Conservation (phyloP, 1,140 invertebrate species). For the Sesamia nonagrioides region DNA sequence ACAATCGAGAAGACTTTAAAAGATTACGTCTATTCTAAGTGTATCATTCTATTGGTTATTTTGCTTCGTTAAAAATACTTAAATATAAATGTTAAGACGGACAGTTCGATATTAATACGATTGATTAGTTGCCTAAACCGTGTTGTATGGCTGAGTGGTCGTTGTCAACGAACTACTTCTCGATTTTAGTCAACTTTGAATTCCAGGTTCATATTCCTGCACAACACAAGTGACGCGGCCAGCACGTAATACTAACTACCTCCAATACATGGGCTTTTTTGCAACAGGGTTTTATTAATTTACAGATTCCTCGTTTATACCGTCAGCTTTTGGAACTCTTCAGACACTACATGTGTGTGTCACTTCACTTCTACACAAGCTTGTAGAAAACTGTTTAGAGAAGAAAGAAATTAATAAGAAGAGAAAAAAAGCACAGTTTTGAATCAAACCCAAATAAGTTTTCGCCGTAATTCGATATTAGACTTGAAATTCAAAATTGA, state of each 20-base stretch:
- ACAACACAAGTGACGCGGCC: too few relatives aligned
- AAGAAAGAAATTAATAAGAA: not conserved
- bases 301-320: too few relatives aligned
- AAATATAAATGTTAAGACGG: constrained; percentile 44
- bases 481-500: constrained; percentile 31
- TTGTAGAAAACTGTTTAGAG: not conserved
- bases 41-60: constrained; percentile 45
- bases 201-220: not conserved
- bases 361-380: too few relatives aligned
- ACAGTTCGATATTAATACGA: constrained; percentile 43
- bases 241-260: too few relatives aligned
- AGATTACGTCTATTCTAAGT: constrained; percentile 8
- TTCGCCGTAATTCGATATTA: not conserved
- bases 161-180: constrained; percentile 35
- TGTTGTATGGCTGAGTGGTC: constrained; percentile 38
- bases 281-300: too few relatives aligned
- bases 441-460: not conserved
- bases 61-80: constrained; percentile 35
- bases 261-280: too few relatives aligned
- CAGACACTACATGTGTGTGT: too few relatives aligned
- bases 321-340: too few relatives aligned
- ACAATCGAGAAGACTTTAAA: not conserved
- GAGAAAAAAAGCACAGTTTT: too few relatives aligned
- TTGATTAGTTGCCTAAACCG: constrained; percentile 46
- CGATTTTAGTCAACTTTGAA: constrained; percentile 20